Conservation (phyloP, 2,797 vertebrate species). For the Pteropus rufus region DNA sequence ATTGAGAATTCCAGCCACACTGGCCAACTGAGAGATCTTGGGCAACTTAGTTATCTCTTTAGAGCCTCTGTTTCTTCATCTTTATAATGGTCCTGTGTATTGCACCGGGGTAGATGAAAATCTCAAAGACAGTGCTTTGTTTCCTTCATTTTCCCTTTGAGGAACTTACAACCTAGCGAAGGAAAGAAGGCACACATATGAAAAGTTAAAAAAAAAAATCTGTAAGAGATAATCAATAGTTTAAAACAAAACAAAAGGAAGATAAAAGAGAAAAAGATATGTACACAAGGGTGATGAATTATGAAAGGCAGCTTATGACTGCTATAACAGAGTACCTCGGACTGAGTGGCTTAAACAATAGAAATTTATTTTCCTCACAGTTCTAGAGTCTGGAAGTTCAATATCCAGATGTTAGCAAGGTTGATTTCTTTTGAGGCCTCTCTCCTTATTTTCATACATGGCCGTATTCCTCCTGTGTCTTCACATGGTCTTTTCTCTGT, state of each 20-base stretch:
- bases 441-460: neutral
- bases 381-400: neutral
- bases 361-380: neutral
- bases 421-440: neutral
- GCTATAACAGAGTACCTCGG: neutral
- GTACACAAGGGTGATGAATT: neutral
- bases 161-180: neutral
- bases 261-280: neutral
- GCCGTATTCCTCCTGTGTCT: neutral
- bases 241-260: neutral
- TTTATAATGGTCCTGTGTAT: neutral
- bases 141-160: neutral
- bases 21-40: neutral
- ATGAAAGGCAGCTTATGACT: neutral
- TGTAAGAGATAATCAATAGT: neutral
- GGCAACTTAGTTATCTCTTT: neutral
- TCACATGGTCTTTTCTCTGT: neutral
- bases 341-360: neutral
- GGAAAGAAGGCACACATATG: neutral
- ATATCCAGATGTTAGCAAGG: neutral
- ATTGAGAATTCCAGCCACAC: neutral
- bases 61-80: neutral
- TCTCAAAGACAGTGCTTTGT: neutral
- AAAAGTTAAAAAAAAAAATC: neutral
- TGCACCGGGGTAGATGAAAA: neutral